Evolutionary conservation across 2,888 invertebrate genomes (phyloP).

Genomic region (Heliconius hortense): DNA sequence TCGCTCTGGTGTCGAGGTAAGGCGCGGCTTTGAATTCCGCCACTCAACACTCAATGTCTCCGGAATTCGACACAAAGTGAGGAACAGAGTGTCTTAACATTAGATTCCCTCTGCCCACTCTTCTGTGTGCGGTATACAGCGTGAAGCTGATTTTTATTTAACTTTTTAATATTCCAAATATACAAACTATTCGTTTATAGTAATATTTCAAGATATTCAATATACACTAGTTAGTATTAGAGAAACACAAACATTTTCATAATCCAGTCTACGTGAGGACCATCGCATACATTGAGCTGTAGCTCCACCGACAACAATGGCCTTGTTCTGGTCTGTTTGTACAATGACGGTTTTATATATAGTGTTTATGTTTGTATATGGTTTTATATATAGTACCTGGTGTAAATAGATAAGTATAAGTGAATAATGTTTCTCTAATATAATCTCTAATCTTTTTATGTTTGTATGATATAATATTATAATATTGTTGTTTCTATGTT

Average conservation of each 20-base stretch:
- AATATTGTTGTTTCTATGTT: neutral
- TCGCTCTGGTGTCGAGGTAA: too few species aligned
- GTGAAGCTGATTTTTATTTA: too few species aligned
- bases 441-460: neutral
- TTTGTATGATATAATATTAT: neutral
- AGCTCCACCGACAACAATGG: neutral
- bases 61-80: too few species aligned
- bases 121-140: too few species aligned
- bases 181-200: neutral
- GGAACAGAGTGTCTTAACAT: too few species aligned
- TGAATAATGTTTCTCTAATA: neutral
- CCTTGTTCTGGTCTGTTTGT: neutral
- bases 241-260: neutral
- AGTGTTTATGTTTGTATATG: neutral
- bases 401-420: neutral
- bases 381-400: neutral
- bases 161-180: neutral
- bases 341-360: neutral
- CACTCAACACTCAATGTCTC: too few species aligned
- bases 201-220: neutral
- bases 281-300: neutral
- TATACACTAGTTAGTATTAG: neutral
- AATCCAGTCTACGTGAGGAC: constrained; percentile 14
- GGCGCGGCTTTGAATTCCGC: too few species aligned
- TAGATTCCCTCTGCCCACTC: too few species aligned